phyloP scores from a whole-genome alignment of 2,113 vertebrate genomes.

The Malurus melanocephalus region DNA sequence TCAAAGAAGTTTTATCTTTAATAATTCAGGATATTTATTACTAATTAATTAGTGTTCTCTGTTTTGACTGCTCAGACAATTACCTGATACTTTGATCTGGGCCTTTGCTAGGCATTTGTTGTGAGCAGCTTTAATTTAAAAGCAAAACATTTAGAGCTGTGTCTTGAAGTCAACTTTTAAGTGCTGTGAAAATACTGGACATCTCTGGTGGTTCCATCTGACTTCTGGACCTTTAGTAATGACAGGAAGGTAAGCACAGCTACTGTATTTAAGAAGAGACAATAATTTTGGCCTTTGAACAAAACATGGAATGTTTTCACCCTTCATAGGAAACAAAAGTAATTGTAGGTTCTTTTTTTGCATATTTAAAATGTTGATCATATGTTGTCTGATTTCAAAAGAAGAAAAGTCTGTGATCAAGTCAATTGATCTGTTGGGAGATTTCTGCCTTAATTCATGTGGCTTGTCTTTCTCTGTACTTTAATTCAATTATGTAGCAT shows the following conservation, averaged over 20 bases:
- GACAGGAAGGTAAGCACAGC: constrained; percentile 47
- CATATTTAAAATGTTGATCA: not conserved
- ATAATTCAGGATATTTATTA: constrained; percentile 75
- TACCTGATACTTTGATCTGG: constrained; percentile 27
- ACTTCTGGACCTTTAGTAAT: not conserved
- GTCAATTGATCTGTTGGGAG: not conserved
- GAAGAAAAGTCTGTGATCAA: not conserved
- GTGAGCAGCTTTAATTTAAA: not conserved
- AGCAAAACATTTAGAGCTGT: not conserved
- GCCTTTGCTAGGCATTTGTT: not conserved
- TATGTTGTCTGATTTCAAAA: constrained; percentile 9
- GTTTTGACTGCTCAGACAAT: constrained; percentile 35
- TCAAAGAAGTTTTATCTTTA: constrained; percentile 51
- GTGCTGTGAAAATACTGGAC: not conserved
- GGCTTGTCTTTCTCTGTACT: not conserved
- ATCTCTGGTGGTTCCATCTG: not conserved
- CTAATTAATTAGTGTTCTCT: constrained; percentile 67
- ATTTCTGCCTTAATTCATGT: not conserved
- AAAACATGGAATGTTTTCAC: not conserved
- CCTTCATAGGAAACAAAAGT: not conserved
- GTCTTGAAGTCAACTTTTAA: not conserved
- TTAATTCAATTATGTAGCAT: not conserved
- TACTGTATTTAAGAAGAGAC: not conserved
- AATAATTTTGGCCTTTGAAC: not conserved
- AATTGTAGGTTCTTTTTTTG: constrained; percentile 2